Evolutionary conservation across 2,113 vertebrate genomes (phyloP).

Genomic region (Pseudopipra pipra): DNA sequence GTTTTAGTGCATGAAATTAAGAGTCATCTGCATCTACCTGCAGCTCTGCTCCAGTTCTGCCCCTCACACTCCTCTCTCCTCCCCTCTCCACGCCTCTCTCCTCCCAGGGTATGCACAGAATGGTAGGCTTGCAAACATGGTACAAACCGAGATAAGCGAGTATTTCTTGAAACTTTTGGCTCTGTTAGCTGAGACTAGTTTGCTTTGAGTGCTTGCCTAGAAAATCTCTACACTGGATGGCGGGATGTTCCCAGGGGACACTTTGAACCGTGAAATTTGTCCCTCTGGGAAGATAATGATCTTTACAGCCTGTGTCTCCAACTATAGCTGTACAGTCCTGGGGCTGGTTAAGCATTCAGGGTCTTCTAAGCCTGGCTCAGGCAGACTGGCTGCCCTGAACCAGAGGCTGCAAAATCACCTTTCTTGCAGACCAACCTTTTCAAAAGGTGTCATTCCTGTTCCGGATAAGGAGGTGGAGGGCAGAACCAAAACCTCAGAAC

Average conservation of each 20-base stretch:
- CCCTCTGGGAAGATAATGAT: neutral
- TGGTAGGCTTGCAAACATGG: accelerated
- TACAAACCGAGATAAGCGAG: neutral
- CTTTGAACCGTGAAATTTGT: neutral
- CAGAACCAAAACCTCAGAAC: neutral
- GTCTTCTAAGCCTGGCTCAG: neutral
- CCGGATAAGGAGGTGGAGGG: neutral
- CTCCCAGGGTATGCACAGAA: neutral
- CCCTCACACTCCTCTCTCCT: neutral
- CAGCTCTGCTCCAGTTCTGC: neutral
- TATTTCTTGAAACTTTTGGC: neutral
- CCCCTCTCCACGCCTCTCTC: neutral
- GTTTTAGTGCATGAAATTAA: neutral
- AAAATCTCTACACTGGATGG: neutral
- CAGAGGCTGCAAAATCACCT: neutral
- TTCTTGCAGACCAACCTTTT: neutral
- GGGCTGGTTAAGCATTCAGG: neutral
- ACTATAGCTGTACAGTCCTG: neutral
- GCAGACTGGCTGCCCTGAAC: neutral
- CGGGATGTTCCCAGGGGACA: neutral
- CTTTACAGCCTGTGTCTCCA: neutral
- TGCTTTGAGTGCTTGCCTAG: neutral
- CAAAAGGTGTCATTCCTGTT: neutral
- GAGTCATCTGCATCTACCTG: neutral
- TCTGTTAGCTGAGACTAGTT: neutral